A percentile compares a stretch with the other conserved stretches of the same genome.
Evolutionary conservation across 2,113 vertebrate genomes (phyloP).

Genomic region (Ophthalmolycus amberensis): DNA sequence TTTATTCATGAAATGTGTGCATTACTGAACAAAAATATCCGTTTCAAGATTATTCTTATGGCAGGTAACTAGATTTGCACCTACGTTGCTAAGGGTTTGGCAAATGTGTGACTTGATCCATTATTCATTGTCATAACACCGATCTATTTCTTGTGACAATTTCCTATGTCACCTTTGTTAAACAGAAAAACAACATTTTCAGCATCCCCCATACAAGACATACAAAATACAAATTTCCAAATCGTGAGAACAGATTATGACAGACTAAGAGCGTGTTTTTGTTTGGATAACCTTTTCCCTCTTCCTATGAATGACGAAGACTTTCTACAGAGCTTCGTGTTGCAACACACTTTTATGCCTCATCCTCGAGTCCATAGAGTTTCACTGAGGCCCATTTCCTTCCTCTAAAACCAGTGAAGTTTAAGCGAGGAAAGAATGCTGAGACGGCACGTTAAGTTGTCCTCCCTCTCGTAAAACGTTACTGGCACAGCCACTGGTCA

Average conservation of each 20-base stretch:
- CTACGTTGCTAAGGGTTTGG: not conserved
- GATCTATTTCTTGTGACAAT: not conserved
- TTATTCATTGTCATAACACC: not conserved
- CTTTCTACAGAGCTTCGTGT: constrained; percentile 8
- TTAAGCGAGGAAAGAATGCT: constrained; percentile 76
- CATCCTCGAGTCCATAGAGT: constrained; percentile 25
- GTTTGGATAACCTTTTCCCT: not conserved
- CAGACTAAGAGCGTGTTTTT: not conserved
- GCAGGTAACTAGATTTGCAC: not conserved
- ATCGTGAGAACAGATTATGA: not conserved
- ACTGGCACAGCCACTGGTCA: constrained; percentile 64
- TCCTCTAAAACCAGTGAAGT: constrained; percentile 71
- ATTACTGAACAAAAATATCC: not conserved
- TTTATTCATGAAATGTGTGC: not conserved
- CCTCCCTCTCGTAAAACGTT: constrained; percentile 69
- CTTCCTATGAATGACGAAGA: not conserved
- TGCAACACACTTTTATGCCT: constrained; percentile 35
- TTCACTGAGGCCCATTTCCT: constrained; percentile 70
- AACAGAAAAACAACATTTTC: not conserved
- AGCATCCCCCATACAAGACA: not conserved
- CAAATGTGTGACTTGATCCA: not conserved
- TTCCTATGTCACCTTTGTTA: not conserved
- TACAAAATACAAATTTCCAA: not conserved
- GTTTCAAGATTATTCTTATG: constrained; percentile 6
- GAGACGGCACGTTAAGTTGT: constrained; percentile 75